phyloP scores from a whole-genome alignment of 2,888 invertebrate species.

The Pantelozetes paolii region DNA sequence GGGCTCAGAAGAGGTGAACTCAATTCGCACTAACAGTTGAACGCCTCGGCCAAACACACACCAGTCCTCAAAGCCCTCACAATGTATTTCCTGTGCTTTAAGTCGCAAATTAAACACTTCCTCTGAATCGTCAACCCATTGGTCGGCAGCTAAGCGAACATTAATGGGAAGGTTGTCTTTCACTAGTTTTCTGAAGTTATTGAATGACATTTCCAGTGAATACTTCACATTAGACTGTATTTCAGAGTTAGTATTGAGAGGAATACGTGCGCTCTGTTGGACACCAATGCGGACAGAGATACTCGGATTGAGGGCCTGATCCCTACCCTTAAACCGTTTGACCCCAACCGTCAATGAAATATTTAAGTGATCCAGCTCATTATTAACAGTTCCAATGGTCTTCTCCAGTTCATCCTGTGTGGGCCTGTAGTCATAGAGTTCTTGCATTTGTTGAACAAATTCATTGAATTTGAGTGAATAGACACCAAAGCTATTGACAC shows the following conservation, averaged over 20 bases:
- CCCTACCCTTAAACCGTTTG: too few relatives aligned
- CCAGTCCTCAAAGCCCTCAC: conserved; percentile 1
- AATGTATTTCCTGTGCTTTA: not conserved
- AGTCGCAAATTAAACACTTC: not conserved
- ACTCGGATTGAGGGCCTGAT: not conserved
- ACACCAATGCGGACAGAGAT: not conserved
- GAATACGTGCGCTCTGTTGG: not conserved
- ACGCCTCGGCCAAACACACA: not conserved
- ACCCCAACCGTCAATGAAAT: too few relatives aligned
- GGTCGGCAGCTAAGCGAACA: not conserved
- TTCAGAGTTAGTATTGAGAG: not conserved
- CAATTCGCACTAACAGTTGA: not conserved
- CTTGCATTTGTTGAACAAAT: too few relatives aligned
- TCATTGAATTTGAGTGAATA: too few relatives aligned
- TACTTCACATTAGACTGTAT: not conserved
- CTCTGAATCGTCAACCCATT: not conserved
- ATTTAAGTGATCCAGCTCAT: too few relatives aligned
- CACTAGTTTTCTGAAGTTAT: not conserved
- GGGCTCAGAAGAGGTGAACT: not conserved
- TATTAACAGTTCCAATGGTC: too few relatives aligned
- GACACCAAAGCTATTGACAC: too few relatives aligned
- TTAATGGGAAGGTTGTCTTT: not conserved
- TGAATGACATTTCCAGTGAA: not conserved
- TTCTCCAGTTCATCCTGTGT: too few relatives aligned
- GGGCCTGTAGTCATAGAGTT: too few relatives aligned